Evolutionary conservation across 2,797 vertebrate species (phyloP), one percentile per base, ranked within the genome.

Genomic region (Neopelma chrysocephalum): DNA sequence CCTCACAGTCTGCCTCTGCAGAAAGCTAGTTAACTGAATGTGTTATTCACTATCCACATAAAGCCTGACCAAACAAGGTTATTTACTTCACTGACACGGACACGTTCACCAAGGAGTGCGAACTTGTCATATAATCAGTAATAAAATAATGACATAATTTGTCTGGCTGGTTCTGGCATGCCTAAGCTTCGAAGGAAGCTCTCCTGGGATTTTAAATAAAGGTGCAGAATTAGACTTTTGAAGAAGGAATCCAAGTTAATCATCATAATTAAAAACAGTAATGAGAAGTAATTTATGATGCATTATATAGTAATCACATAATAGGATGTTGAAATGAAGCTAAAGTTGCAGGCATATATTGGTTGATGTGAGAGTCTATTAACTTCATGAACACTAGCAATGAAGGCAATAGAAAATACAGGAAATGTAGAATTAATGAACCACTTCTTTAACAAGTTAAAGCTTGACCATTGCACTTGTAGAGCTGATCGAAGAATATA

Each of bases 201-300:
- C 75, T 92, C 90, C 51, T 50, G 48, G 86, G 83, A 61, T 89
- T 87, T 89, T 17, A 83, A 96, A 95, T 68, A 66, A 89, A 72
- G 38, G 71, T 65, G 32, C 11, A 91, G 68, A 82, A 86, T 77
- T 78, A 38, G 26, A 66, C 36, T 71, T 94, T 71, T 91, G 71
- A 96, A 70, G 89, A 92, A 86, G 29, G 69, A 78, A 82, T 54
- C 40, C 22, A 32, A 92, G 53, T 82, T 77, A 96, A 91, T 93
- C 31, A 91, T 61, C 69, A 72, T 96, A 66, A 94, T 87, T 96
- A 90, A 87, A 88, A 88, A 56, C 57, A 82, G 77, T 50, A 95
- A 88, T 71, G 58, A 90, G 51, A 96, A 94, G 68, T 62, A 5
- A 87, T 96, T 96, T 77, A 51, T 84, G 43, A 29, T 73, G 69